Evolutionary conservation across 2,888 invertebrate genomes (phyloP).

Genomic region (Diaperis boleti): DNA sequence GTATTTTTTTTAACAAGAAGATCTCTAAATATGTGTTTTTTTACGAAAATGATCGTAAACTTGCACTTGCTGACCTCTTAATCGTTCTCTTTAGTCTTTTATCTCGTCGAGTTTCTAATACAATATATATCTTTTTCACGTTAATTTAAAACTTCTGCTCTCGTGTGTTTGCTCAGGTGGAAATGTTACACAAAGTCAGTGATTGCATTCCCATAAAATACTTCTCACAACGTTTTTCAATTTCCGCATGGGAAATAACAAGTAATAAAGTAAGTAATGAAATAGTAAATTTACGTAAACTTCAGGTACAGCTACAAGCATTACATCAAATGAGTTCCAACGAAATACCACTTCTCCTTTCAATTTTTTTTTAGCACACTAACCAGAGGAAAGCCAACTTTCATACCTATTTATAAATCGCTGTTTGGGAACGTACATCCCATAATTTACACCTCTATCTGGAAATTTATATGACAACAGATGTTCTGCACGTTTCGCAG

Average conservation of each 20-base stretch:
- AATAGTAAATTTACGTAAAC: neutral
- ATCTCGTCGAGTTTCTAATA: no score
- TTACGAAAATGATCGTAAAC: no score
- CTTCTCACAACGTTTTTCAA: neutral
- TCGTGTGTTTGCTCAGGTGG: neutral
- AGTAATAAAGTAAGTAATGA: neutral
- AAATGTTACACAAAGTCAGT: neutral
- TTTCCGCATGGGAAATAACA: neutral
- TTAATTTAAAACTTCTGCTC: neutral
- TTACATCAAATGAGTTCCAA: neutral
- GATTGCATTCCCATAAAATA: conserved; percentile 1
- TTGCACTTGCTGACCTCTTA: no score
- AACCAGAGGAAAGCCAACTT: no score
- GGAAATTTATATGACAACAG: conserved; percentile 37
- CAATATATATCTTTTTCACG: no score
- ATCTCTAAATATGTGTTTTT: no score
- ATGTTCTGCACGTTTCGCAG: conserved; percentile 29
- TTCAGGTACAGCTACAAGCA: neutral
- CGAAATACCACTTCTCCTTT: neutral
- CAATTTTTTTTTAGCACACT: neutral
- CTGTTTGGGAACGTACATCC: conserved; percentile 7
- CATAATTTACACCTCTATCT: conserved; percentile 28
- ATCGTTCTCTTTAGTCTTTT: no score
- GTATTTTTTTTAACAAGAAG: no score
- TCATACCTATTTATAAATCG: conserved; percentile 2